Percentiles rank a stretch among this genome's conserved stretches.
These are phyloP conservation scores for Arctia plantaginis DNA, from an alignment of 2,888 invertebrate genomes.

Conservation along the genomic window DNA sequence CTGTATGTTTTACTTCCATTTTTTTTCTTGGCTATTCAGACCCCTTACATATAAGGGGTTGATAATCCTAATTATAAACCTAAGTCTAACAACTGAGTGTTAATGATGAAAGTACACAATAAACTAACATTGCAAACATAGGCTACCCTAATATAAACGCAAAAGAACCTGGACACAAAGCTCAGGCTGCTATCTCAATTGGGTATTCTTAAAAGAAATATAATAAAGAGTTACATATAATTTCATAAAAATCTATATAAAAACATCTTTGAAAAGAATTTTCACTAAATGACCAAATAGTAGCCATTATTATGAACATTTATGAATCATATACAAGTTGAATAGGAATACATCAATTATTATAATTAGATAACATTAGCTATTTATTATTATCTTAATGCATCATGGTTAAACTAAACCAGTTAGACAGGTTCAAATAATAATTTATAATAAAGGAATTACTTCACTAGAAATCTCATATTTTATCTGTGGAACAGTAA, in stretches of 20 bases:
- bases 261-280: not conserved
- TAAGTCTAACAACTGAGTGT: no score
- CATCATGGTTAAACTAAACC: not conserved
- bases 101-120: not conserved
- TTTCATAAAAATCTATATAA: not conserved
- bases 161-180: not conserved
- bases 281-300: not conserved
- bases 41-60: not conserved
- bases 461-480: not conserved
- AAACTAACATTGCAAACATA: not conserved
- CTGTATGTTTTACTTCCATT: no score
- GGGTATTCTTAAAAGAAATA: not conserved
- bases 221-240: not conserved
- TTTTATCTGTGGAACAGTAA: not conserved
- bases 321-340: not conserved
- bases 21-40: not conserved
- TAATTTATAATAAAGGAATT: not conserved
- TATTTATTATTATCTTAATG: not conserved
- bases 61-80: no score
- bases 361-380: not conserved
- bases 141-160: not conserved
- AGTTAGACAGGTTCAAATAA: not conserved
- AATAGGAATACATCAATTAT: not conserved
- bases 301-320: not conserved
- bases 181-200: not conserved